phyloP scores from a whole-genome alignment of 2,888 invertebrate species.

The Molanna angustata region DNA sequence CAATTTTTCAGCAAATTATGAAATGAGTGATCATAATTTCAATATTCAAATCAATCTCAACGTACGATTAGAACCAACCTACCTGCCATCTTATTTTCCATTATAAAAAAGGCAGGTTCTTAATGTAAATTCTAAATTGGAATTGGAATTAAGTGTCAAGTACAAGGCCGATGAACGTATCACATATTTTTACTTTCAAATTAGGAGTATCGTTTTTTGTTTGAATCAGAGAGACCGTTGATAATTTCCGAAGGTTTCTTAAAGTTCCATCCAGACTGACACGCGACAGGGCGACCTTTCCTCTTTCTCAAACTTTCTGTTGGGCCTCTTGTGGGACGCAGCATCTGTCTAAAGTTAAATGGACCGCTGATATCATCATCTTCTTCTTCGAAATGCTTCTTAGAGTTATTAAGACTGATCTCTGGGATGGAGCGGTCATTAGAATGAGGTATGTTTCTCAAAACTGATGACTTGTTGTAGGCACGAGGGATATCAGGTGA shows the following conservation, averaged over 20 bases:
- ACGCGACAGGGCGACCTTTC: conserved; percentile 41
- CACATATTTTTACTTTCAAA: too few species aligned
- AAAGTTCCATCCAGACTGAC: conserved; percentile 24
- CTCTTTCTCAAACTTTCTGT: conserved; percentile 67
- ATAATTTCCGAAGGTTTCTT: conserved; percentile 23
- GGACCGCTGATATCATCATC: conserved; percentile 62
- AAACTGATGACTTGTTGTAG: conserved; percentile 19
- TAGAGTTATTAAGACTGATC: conserved; percentile 27
- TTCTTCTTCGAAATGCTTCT: conserved; percentile 42
- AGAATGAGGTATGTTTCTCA: conserved; percentile 16
- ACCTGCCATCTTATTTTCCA: too few species aligned
- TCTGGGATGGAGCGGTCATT: conserved; percentile 31
- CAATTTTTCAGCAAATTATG: too few species aligned
- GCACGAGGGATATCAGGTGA: conserved; percentile 36
- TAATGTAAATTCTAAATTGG: too few species aligned
- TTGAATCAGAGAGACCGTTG: conserved; percentile 10
- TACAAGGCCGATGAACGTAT: too few species aligned
- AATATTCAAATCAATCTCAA: too few species aligned
- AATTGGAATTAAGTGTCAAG: too few species aligned
- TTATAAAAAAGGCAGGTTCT: too few species aligned
- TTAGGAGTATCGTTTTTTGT: conserved; percentile 27
- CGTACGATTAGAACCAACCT: too few species aligned
- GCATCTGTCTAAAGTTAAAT: conserved; percentile 64
- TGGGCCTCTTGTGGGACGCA: conserved; percentile 64
- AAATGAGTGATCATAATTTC: too few species aligned